Base-by-base conservation (phyloP, 2,888 invertebrate species). In the Conistra vaccinii region DNA sequence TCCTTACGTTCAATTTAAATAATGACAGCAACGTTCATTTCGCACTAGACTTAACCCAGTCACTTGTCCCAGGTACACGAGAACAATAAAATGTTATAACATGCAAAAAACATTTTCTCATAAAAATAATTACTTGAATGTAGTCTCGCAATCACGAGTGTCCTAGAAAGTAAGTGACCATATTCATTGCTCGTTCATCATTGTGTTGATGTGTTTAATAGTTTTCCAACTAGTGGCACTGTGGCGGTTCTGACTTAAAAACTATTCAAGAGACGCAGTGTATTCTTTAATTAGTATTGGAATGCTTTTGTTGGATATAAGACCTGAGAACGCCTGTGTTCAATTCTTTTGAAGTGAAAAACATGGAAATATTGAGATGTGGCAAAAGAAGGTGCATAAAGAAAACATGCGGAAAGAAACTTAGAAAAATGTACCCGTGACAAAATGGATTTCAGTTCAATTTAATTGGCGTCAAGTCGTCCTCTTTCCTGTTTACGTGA, bases 111-210 rank as follows among this genome's bases (percentile, higher is more conserved):
- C 69, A 83, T 82, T 89, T 91, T 92, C 91, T 90, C 92, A 92
- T 89, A 89, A 85, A 88, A 85, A 81, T 88, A 90, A 90, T 90
- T 89, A 85, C 85, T 85, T 79, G 78, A 84, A 73, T 77, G 83
- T 81, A 80, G 85, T 85, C 83, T 89, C 77, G 88, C 89, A 91
- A 90, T 89, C 87, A 87, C 84, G 80, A 85, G 76, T 87, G 92
- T 90, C 92, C 93, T 91, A 92, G 91, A 93, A 92, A 93, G 89
- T 87, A 88, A 91, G 79, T 90, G 92, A 91, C 92, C 92, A 91
- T 89, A 86, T 89, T 88, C 81, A 84, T 61, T 83, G 85, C 78
- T 86, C 83, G 85, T 88, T 87, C 88, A 89, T 86, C 80, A 84
- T 89, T 89, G 87, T 89, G 76, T 78, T 73, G 73, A 73, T 77